Conservation (phyloP, 2,113 vertebrate species). For the Nothoprocta perdicaria region DNA sequence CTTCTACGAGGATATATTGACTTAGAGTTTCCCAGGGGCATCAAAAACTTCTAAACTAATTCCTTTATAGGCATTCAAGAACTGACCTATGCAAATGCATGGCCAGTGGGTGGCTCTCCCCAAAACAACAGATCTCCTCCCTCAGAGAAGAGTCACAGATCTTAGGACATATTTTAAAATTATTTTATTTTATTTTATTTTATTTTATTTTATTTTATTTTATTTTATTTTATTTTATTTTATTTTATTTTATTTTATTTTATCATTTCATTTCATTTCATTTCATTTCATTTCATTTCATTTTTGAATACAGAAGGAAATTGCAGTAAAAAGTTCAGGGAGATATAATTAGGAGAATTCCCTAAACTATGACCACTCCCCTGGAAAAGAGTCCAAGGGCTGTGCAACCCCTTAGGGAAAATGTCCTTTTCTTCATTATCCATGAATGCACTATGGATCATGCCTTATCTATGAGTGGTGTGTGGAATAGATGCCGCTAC, state of each 20-base stretch:
- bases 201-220: too few species aligned
- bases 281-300: too few species aligned
- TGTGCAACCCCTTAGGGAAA: not conserved
- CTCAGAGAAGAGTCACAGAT: constrained; percentile 1
- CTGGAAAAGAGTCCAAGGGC: not conserved
- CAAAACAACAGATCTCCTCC: constrained; percentile 53
- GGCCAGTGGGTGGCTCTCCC: constrained; percentile 31
- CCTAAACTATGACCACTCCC: not conserved
- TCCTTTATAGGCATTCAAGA: constrained; percentile 19
- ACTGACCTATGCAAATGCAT: constrained; percentile 37
- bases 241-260: too few species aligned
- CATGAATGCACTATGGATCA: not conserved
- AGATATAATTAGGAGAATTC: not conserved
- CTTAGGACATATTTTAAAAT: not conserved
- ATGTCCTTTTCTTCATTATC: not conserved
- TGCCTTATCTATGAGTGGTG: not conserved
- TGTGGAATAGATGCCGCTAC: not conserved
- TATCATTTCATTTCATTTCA: too few species aligned
- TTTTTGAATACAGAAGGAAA: constrained; percentile 14
- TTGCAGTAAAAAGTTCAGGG: not conserved
- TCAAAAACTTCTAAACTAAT: not conserved
- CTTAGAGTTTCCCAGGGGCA: constrained; percentile 10
- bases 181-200: not conserved
- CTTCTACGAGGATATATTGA: not conserved
- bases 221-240: too few species aligned